A percentile compares a stretch with the other conserved stretches of the same genome.
Conservation (phyloP, 2,797 vertebrate genomes). For the Eutrigla gurnardus region DNA sequence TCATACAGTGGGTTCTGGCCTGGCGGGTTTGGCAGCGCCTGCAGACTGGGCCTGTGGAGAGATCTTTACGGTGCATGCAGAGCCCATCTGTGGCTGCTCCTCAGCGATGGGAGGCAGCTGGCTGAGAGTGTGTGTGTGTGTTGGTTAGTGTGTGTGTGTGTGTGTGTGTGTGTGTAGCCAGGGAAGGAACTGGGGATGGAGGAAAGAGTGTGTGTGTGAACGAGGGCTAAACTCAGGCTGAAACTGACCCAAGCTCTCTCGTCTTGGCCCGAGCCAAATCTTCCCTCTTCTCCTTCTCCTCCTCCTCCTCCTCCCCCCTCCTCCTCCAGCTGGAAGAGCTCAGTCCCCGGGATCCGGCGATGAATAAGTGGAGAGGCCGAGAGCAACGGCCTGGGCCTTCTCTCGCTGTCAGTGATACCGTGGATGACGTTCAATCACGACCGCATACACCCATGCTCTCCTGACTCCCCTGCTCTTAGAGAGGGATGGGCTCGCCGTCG, state of each 20-base stretch:
- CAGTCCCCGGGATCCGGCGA: conserved; percentile 59
- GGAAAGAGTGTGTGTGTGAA: conserved; percentile 57
- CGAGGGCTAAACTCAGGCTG: conserved; percentile 69
- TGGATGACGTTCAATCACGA: conserved; percentile 78
- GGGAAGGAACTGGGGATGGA: conserved; percentile 51
- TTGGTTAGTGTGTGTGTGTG: conserved; percentile 41
- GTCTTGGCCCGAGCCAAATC: conserved; percentile 43
- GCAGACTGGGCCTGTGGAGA: conserved; percentile 81
- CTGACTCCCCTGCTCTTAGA: conserved; percentile 72
- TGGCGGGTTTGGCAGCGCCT: conserved; percentile 78
- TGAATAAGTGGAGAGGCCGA: conserved; percentile 75
- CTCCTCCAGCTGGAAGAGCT: conserved; percentile 76
- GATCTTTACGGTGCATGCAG: conserved; percentile 86
- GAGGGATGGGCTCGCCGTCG: conserved; percentile 68
- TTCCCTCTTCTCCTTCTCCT: conserved; percentile 6
- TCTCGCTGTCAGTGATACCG: conserved; percentile 79
- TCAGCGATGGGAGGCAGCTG: conserved; percentile 84
- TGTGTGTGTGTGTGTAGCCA: conserved; percentile 52
- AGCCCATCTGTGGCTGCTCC: conserved; percentile 84
- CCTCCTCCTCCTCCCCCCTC: not conserved
- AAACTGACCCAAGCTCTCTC: conserved; percentile 66
- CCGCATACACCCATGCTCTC: conserved; percentile 66
- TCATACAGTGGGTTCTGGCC: conserved; percentile 69
- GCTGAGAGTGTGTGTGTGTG: conserved; percentile 68
- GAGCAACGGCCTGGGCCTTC: conserved; percentile 77